Base-by-base conservation (phyloP, 1,140 invertebrate species). In the Sitophilus oryzae region DNA sequence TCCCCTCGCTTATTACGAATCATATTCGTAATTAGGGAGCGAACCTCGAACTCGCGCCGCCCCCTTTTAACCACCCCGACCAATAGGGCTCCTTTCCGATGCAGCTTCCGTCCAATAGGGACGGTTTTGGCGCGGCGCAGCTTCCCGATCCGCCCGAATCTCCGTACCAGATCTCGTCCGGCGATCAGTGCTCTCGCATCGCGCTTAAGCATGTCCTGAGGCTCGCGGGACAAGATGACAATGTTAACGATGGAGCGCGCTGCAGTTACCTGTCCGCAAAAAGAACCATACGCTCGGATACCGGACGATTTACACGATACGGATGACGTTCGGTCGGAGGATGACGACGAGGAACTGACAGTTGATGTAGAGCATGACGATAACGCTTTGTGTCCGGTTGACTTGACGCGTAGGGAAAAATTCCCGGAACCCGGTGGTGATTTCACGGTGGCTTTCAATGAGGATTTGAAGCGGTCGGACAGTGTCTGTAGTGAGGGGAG, bases 191-290 rank as follows among this genome's bases (percentile, higher is more conserved):
- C 14, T 16, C 10, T 18, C 25, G 22, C 11, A 11, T 30, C 5
- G 25, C 25, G 25, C 25, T 30, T 60, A 47, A 53, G 21, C 36
- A 58, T 56, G 60, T 37, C 58, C 55, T 57, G 60, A 53, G 51
- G 59, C 40, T 48, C 37, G n/a, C n/a, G n/a, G 21, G 19, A 43
- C 44, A 52, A 65, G 63, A 74, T 74, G 73, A 74, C 73, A 66
- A 74, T 74, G 73, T 64, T 74, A 64, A 74, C 72, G 71, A 74
- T 74, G 71, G 71, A 74, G 62, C 64, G 71, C 50, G 61, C 71
- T 36, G 64, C 66, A 19, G n/a, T n/a, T n/a, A 67, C 71, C 56
- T 60, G 65, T n/a, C 55, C 61, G 43, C 66, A 64, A 23, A 61
- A 71, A 38, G 59, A 63, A 14, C 60, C 65, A 47, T 60, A 53